phyloP scores from a whole-genome alignment of 2,113 vertebrate species.

The Epinephelus fuscoguttatus region DNA sequence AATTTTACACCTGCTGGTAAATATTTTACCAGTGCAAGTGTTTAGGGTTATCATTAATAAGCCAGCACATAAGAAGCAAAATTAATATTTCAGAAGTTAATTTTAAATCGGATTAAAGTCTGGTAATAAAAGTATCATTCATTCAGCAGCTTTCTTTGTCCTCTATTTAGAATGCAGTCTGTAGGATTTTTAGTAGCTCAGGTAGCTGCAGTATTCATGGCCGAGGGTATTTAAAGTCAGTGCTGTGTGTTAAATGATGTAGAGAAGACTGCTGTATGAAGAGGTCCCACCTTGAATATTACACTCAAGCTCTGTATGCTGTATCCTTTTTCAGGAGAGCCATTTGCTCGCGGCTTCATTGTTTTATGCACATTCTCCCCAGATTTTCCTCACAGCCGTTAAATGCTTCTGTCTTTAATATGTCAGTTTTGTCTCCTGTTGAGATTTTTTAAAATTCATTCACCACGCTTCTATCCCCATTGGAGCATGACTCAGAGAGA shows the following conservation, averaged over 20 bases:
- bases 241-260: conserved; percentile 17
- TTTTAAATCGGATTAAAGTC: conserved; percentile 47
- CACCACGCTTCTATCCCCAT: conserved; percentile 57
- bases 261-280: conserved; percentile 22
- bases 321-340: conserved; percentile 17
- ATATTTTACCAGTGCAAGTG: conserved; percentile 46
- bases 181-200: background rate
- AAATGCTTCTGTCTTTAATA: conserved; percentile 52
- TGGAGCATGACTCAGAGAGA: conserved; percentile 49
- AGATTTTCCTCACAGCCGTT: conserved; percentile 38
- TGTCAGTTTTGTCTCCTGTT: conserved; percentile 56
- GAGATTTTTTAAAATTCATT: conserved; percentile 61
- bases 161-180: background rate
- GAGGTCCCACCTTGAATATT: conserved; percentile 26
- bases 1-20: conserved; percentile 21
- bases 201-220: conserved; percentile 11
- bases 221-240: conserved; percentile 19
- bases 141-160: conserved; percentile 12
- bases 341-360: conserved; percentile 39
- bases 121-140: conserved; percentile 30
- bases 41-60: conserved; percentile 49
- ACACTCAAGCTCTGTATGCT: background rate
- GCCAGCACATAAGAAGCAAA: conserved; percentile 23
- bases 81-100: conserved; percentile 55
- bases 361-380: conserved; percentile 47